Conservation (phyloP, 2,888 invertebrate genomes). For the Sminthurides aquaticus region DNA sequence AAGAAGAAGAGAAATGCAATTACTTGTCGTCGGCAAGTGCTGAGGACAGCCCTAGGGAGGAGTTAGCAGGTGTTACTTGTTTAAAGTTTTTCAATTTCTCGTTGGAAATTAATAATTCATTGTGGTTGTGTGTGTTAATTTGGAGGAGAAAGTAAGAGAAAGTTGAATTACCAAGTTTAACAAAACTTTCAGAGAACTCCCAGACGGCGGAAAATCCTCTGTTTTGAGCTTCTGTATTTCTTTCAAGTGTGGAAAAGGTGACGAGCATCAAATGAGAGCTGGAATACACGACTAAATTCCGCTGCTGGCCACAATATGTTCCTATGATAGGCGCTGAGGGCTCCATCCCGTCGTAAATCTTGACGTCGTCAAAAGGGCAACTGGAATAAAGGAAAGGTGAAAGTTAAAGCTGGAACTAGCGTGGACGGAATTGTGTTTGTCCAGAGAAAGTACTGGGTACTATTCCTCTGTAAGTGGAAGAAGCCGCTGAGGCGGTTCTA, state of each 20-base stretch:
- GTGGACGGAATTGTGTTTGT: background rate
- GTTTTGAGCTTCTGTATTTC: conserved; percentile 90
- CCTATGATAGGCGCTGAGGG: conserved; percentile 84
- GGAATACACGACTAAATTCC: conserved; percentile 91
- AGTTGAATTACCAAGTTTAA: conserved; percentile 76
- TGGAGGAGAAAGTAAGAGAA: background rate
- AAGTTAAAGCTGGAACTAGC: conserved; percentile 7
- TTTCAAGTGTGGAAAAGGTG: conserved; percentile 81
- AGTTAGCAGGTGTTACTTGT: background rate
- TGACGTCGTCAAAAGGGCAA: conserved; percentile 97
- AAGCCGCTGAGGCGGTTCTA: too few relatives aligned
- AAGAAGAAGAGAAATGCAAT: too few relatives aligned
- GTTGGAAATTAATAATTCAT: too few relatives aligned
- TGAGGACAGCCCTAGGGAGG: too few relatives aligned
- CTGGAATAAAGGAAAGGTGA: conserved; percentile 52
- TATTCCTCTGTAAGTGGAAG: background rate
- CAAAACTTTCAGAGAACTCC: conserved; percentile 97
- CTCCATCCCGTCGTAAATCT: conserved; percentile 90
- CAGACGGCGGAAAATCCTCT: conserved; percentile 97
- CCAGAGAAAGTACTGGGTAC: background rate
- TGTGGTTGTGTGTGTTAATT: too few relatives aligned
- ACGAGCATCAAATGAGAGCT: conserved; percentile 83
- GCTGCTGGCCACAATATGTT: conserved; percentile 94
- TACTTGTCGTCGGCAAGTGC: too few relatives aligned
- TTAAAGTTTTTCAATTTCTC: background rate